Evolutionary conservation across 2,888 invertebrate species (phyloP), one percentile per base, ranked within the genome.

Genomic region (Caenorhabditis sp.): DNA sequence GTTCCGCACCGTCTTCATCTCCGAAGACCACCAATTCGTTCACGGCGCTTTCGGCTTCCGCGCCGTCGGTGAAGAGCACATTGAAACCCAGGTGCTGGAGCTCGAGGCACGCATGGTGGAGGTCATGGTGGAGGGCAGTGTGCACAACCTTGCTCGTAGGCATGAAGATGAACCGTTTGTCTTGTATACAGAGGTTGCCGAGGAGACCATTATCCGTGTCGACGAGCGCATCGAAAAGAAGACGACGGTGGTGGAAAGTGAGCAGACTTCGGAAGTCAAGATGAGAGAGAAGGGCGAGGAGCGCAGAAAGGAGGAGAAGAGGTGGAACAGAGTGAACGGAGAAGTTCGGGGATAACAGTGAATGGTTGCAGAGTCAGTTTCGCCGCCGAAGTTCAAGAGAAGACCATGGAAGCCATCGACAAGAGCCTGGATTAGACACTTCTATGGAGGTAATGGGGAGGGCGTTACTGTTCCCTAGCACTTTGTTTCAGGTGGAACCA

Each of bases 311-410:
- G 79, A 80, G 53, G 81, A 80, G 61, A 82, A 82, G 45, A 65
- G 81, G 81, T 82, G 26, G 27, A 61, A 62, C 3, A 43, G 11
- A 22, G 7, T 20, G 2, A 39, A 39, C 11, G 37, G 39, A 43
- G 20, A 32, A 27, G 43, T 17, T 73, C n/a, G 27, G 8, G 45
- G 46, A 24, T 30, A 22, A 43, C 15, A 15, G 22, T 9, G 6
- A 22, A 5, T 1, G 3, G 2, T 70, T 88, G 41, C 79, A 88
- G 88, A 66, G 88, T 88, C 39, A 85, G 84, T 55, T 88, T 88
- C 62, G 88, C 88, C 13, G 84, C 86, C 9, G 88, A 88, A 63
- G 88, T 88, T 15, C 84, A 81, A 17, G 88, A 88, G 65, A 86
- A 87, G 68, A 86, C 83, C 41, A 77, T 86, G 70, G 85, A 86